These are phyloP conservation scores for silkworm (Bombyx mori) DNA, from an alignment of 1,140 invertebrate species.

Conservation along the genomic window ASM3026992v2 NC_085123.1:12351001-12351500, in stretches of 20 bases:
- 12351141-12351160: slow-evolving; percentile 13
- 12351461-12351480: slow-evolving; percentile 25
- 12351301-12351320: slow-evolving; percentile 26
- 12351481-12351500: slow-evolving; percentile 31
- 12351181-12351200: slow-evolving; percentile 38
- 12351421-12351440: slow-evolving; percentile 34
- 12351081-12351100: no score
- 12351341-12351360: slow-evolving; percentile 20
- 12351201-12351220: slow-evolving; percentile 37
- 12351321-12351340: slow-evolving; percentile 21
- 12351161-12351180: slow-evolving; percentile 36
- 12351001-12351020: no score
- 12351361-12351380: slow-evolving; percentile 20
- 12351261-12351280: slow-evolving; percentile 7
- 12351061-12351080: no score
- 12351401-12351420: slow-evolving; percentile 28
- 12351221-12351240: slow-evolving; percentile 36
- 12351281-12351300: slow-evolving; percentile 33
- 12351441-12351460: slow-evolving; percentile 26
- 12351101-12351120: background rate
- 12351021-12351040: no score
- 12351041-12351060: no score
- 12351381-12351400: slow-evolving; percentile 20
- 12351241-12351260: slow-evolving; percentile 27
- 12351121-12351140: background rate